Evolutionary conservation across 2,797 vertebrate species (phyloP).

Genomic region (Heteromormyrus szaboi): DNA sequence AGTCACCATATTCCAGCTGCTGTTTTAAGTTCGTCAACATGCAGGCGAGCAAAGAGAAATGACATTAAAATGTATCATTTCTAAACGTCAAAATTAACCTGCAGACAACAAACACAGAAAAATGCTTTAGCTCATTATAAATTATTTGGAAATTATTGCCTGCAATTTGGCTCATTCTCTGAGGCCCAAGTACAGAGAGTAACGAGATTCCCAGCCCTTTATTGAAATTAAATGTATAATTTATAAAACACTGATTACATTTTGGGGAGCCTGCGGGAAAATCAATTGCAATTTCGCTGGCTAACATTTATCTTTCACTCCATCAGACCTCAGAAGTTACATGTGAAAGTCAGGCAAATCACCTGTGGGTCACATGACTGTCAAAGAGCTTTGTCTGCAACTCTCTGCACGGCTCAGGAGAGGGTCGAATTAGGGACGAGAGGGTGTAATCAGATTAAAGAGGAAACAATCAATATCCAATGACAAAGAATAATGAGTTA

Average conservation of each 20-base stretch:
- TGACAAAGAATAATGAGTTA: background rate
- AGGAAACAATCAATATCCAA: background rate
- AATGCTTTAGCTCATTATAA: background rate
- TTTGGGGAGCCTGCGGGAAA: conserved; percentile 22
- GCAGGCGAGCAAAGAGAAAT: background rate
- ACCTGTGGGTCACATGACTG: background rate
- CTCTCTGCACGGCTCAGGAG: background rate
- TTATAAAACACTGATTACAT: conserved; percentile 35
- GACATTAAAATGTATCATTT: background rate
- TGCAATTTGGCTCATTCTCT: background rate
- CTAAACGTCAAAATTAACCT: background rate
- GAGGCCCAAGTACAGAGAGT: background rate
- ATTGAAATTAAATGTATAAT: conserved; percentile 29
- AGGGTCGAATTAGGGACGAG: background rate
- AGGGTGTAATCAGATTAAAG: conserved; percentile 15
- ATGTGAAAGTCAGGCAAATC: conserved; percentile 18
- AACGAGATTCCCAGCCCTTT: background rate
- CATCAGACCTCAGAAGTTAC: conserved; percentile 1
- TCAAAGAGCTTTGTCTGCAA: background rate
- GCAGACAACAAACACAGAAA: background rate
- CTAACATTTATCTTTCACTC: conserved; percentile 22
- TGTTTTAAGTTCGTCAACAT: background rate
- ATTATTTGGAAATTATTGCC: background rate
- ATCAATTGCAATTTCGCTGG: conserved; percentile 31
- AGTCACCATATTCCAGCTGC: background rate